phyloP scores from a whole-genome alignment of 2,888 invertebrate genomes.

The Dendrolimus pini region DNA sequence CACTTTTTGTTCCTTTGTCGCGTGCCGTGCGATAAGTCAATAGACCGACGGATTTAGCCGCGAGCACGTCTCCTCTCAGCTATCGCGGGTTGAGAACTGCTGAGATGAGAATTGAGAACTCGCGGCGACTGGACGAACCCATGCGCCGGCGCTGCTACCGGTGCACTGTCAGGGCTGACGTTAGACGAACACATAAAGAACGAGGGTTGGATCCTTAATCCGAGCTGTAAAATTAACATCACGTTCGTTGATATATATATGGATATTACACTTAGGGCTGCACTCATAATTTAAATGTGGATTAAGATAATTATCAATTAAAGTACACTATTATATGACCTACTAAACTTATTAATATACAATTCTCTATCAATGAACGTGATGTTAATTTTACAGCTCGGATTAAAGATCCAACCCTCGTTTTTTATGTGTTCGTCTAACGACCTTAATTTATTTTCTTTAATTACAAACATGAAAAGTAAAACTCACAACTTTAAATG shows the following conservation, averaged over 20 bases:
- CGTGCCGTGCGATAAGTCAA: constrained; percentile 24
- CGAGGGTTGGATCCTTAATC: too few species aligned
- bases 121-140: not conserved
- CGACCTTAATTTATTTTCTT: too few species aligned
- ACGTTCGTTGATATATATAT: constrained; percentile 3
- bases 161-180: not conserved
- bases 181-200: too few species aligned
- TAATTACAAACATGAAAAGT: too few species aligned
- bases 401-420: too few species aligned
- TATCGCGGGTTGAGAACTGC: constrained; percentile 44
- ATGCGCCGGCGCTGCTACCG: constrained; percentile 1
- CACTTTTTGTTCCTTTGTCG: constrained; percentile 49
- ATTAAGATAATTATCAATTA: too few species aligned
- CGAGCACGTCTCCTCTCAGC: constrained; percentile 45
- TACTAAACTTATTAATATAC: too few species aligned
- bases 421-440: too few species aligned
- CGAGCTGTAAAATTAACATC: not conserved
- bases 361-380: constrained; percentile 1
- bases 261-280: too few species aligned
- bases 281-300: too few species aligned
- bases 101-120: not conserved
- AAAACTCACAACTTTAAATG: too few species aligned
- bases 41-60: constrained; percentile 13
- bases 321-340: too few species aligned
- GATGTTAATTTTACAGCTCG: not conserved